A percentile compares a stretch with the other conserved stretches of the same genome.
Conservation (phyloP, 2,888 invertebrate species). For the Ceramica pisi region DNA sequence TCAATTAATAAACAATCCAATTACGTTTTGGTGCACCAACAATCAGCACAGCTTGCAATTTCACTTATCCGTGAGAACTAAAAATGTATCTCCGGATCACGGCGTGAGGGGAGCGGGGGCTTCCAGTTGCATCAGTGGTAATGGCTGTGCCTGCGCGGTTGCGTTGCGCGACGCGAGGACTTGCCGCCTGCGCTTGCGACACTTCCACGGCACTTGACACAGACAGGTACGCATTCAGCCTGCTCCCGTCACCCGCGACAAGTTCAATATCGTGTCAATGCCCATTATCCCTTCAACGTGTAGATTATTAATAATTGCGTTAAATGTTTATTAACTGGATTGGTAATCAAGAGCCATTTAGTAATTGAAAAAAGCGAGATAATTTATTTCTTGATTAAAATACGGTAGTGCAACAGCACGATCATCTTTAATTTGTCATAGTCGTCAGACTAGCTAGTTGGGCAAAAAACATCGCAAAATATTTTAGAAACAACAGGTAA, state of each 20-base stretch:
- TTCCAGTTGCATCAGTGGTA: constrained; percentile 76
- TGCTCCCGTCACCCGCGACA: constrained; percentile 44
- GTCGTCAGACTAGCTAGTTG: background rate
- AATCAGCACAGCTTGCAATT: constrained; percentile 15
- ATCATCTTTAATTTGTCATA: constrained; percentile 1
- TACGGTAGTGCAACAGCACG: background rate
- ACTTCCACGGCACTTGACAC: constrained; percentile 64
- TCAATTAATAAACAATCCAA: constrained; percentile 13
- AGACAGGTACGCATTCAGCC: constrained; percentile 64
- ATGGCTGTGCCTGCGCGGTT: constrained; percentile 60
- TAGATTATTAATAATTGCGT: constrained; percentile 6
- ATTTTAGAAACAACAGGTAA: constrained; percentile 19
- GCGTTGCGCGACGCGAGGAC: constrained; percentile 58
- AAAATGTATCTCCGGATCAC: constrained; percentile 47
- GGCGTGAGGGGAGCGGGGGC: constrained; percentile 56
- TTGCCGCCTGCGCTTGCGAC: constrained; percentile 63
- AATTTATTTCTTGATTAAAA: constrained; percentile 1
- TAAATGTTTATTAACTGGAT: background rate
- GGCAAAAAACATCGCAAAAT: constrained; percentile 4
- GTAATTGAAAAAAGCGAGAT: background rate
- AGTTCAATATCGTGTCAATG: constrained; percentile 60
- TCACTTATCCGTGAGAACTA: constrained; percentile 41
- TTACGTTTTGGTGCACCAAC: constrained; percentile 15
- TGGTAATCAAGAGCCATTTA: background rate
- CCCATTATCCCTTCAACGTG: constrained; percentile 16